Evolutionary conservation across 1,140 invertebrate species (phyloP).

Genomic region (Goniozus legneri): DNA sequence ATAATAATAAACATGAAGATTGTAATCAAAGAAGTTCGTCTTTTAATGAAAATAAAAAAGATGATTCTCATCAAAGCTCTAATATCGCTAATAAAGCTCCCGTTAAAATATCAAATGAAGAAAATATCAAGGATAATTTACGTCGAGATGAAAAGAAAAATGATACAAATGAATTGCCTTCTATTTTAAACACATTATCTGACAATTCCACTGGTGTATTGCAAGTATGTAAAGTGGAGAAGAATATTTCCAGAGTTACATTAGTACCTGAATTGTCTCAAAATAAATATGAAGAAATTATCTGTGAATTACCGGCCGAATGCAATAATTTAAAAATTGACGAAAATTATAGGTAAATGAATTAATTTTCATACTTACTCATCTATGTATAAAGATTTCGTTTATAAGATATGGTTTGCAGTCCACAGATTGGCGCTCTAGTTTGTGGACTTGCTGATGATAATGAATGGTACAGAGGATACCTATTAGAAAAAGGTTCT

Average conservation of each 20-base stretch:
- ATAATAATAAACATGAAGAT: too few relatives aligned
- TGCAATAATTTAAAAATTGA: slow-evolving; percentile 5
- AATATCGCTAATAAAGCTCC: too few relatives aligned
- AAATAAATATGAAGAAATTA: slow-evolving; percentile 13
- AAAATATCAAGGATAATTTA: too few relatives aligned
- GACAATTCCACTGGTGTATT: slow-evolving; percentile 14
- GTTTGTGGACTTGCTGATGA: slow-evolving; percentile 22
- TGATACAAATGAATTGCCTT: background rate
- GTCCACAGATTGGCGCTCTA: slow-evolving; percentile 30
- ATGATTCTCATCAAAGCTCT: too few relatives aligned
- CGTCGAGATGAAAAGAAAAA: too few relatives aligned
- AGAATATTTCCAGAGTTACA: slow-evolving; percentile 12
- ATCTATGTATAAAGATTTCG: background rate
- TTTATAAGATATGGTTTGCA: slow-evolving; percentile 17
- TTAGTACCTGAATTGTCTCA: slow-evolving; percentile 8
- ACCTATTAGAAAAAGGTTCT: slow-evolving; percentile 19
- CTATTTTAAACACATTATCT: slow-evolving; percentile 3
- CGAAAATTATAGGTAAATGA: background rate
- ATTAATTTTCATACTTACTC: slow-evolving; percentile 20
- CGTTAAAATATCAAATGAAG: too few relatives aligned
- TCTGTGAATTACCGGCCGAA: slow-evolving; percentile 10
- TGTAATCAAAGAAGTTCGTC: too few relatives aligned
- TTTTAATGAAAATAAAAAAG: too few relatives aligned
- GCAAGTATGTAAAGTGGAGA: slow-evolving; percentile 18
- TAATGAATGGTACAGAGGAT: slow-evolving; percentile 36